A percentile compares a stretch with the other conserved stretches of the same genome.
Evolutionary conservation across 1,140 invertebrate genomes (phyloP).

Genomic region (Drusus annulatus): DNA sequence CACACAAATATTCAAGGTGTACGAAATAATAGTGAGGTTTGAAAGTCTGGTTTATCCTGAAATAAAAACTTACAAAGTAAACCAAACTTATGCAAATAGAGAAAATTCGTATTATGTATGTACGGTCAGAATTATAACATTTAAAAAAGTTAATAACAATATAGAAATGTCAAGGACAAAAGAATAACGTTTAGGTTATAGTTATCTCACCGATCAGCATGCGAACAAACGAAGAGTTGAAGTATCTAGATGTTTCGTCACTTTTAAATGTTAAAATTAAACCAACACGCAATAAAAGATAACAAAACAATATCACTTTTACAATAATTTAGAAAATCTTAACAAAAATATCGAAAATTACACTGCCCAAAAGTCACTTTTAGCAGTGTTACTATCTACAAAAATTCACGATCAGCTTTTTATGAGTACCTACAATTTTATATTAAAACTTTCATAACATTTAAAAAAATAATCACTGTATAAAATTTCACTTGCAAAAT

Average conservation of each 20-base stretch:
- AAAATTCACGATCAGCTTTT: background rate
- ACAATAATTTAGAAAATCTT: conserved; percentile 20
- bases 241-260: conserved; percentile 2
- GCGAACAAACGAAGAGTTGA: conserved; percentile 18
- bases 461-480: no score
- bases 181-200: conserved; percentile 36
- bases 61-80: no score
- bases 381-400: conserved; percentile 9
- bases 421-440: no score
- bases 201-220: conserved; percentile 38
- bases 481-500: no score
- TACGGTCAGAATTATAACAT: no score
- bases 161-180: conserved; percentile 48
- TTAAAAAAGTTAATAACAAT: conserved; percentile 39
- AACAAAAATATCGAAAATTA: conserved; percentile 39
- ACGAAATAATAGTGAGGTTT: no score
- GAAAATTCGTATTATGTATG: no score
- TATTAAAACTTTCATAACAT: no score
- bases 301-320: conserved; percentile 17
- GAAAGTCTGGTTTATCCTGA: no score
- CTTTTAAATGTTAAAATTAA: conserved; percentile 12
- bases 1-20: no score
- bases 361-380: conserved; percentile 45
- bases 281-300: conserved; percentile 11
- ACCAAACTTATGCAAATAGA: no score